Evolutionary conservation across 2,888 invertebrate genomes (phyloP).

Genomic region (Sussaba pulchella): DNA sequence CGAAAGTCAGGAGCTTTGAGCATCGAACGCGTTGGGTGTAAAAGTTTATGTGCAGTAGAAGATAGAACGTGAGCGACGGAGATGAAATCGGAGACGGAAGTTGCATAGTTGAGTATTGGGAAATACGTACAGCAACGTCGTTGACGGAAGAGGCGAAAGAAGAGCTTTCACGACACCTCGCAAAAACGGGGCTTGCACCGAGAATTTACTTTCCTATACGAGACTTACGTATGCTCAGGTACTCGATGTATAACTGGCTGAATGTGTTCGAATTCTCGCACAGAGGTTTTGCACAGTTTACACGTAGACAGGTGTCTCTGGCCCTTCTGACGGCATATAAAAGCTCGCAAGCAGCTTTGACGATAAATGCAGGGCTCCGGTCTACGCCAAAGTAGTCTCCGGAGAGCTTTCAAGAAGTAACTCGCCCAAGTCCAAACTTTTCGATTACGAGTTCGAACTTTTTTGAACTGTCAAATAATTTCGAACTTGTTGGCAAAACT

Average conservation of each 20-base stretch:
- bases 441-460: slow-evolving; percentile 9
- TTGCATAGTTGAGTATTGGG: slow-evolving; percentile 59
- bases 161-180: slow-evolving; percentile 2
- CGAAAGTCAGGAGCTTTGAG: slow-evolving; percentile 7
- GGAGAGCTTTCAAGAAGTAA: neutral
- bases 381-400: neutral
- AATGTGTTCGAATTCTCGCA: slow-evolving; percentile 3
- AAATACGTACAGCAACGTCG: slow-evolving; percentile 48
- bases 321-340: neutral
- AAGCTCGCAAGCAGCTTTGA: slow-evolving; percentile 33
- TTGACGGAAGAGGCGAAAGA: neutral
- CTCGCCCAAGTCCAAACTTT: slow-evolving; percentile 9
- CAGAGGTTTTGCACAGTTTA: slow-evolving; percentile 16
- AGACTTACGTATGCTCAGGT: slow-evolving; percentile 39
- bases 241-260: slow-evolving; percentile 29
- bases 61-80: slow-evolving; percentile 26
- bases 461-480: slow-evolving; percentile 10
- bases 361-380: slow-evolving; percentile 39
- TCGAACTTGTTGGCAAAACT: slow-evolving; percentile 6
- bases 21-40: slow-evolving; percentile 30
- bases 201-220: slow-evolving; percentile 9
- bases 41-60: slow-evolving; percentile 14
- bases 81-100: slow-evolving; percentile 37
- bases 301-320: slow-evolving; percentile 23
- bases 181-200: slow-evolving; percentile 23